Evolutionary conservation across 1,140 invertebrate genomes (phyloP).

Genomic region (Sycophila sp.): DNA sequence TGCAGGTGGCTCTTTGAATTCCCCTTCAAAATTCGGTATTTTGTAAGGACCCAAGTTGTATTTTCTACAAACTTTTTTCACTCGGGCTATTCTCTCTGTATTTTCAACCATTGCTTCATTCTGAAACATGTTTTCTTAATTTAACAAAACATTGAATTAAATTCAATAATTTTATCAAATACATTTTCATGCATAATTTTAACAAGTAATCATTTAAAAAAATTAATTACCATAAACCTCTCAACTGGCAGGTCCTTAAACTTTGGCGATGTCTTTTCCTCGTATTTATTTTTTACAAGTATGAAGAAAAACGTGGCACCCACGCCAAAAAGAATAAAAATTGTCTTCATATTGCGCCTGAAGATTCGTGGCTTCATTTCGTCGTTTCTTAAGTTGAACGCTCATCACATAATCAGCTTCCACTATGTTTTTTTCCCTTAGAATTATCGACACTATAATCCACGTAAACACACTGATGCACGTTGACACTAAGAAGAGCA

Average conservation of each 20-base stretch:
- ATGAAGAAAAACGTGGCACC: not conserved
- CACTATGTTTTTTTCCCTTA: too few relatives aligned
- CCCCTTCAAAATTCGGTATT: conserved; percentile 40
- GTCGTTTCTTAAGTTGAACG: too few relatives aligned
- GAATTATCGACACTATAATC: too few relatives aligned
- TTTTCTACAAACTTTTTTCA: conserved; percentile 58
- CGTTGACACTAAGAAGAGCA: too few relatives aligned
- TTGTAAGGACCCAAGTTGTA: conserved; percentile 63
- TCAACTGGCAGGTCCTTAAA: too few relatives aligned
- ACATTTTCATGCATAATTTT: too few relatives aligned
- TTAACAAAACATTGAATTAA: too few relatives aligned
- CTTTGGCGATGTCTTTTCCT: too few relatives aligned
- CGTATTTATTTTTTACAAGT: not conserved
- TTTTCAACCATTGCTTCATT: conserved; percentile 53
- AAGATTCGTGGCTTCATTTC: conserved; percentile 1
- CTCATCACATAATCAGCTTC: too few relatives aligned
- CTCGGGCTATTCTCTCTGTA: conserved; percentile 45
- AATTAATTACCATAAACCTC: too few relatives aligned
- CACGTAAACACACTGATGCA: too few relatives aligned
- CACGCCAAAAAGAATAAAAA: not conserved
- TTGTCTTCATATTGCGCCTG: not conserved
- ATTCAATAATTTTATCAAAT: not conserved
- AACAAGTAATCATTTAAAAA: too few relatives aligned
- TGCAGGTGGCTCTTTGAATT: conserved; percentile 65
- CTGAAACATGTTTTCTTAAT: conserved; percentile 41